Percentiles rank a stretch among this genome's conserved stretches.
Evolutionary conservation across 1,140 invertebrate species (phyloP).

Genomic region (Limonius californicus): DNA sequence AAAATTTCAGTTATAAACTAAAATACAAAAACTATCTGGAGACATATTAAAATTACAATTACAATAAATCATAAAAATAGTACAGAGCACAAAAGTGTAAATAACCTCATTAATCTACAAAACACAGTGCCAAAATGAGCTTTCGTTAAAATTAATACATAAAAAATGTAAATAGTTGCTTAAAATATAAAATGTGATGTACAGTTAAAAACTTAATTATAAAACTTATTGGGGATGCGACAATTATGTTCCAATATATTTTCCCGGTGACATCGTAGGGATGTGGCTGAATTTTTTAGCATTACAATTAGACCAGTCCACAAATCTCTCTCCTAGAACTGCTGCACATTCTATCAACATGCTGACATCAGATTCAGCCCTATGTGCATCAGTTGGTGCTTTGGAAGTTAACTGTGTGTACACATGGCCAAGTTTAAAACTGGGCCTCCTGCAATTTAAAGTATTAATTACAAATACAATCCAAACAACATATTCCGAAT

Average conservation of each 20-base stretch:
- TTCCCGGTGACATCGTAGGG: constrained; percentile 34
- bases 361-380: constrained; percentile 59
- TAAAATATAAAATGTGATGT: no score
- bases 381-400: constrained; percentile 49
- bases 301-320: constrained; percentile 54
- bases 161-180: no score
- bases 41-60: no score
- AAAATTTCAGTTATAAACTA: no score
- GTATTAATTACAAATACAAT: not conserved
- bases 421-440: constrained; percentile 52
- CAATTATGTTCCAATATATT: constrained; percentile 25
- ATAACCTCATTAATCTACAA: no score
- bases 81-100: no score
- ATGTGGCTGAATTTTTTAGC: constrained; percentile 42
- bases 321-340: constrained; percentile 51
- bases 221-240: no score
- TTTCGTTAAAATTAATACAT: no score
- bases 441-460: constrained; percentile 50
- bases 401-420: constrained; percentile 51
- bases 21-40: no score
- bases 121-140: no score
- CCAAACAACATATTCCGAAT: not conserved
- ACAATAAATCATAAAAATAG: no score
- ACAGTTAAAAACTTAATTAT: no score
- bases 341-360: constrained; percentile 55